Evolutionary conservation across 2,888 invertebrate genomes (phyloP), one percentile per base, ranked within the genome.

Genomic region (Pteria penguin): DNA sequence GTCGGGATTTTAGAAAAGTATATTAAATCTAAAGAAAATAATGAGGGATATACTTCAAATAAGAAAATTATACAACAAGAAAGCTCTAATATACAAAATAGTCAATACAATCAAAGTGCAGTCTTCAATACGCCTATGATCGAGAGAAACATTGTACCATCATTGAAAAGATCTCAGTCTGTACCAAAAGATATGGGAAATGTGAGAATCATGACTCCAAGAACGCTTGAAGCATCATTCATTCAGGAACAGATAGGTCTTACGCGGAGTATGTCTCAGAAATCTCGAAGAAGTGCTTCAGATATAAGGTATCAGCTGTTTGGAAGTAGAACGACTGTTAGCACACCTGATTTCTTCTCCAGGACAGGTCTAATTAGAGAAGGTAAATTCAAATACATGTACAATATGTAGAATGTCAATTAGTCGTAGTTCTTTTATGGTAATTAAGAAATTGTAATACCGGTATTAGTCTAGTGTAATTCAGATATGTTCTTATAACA

Each of bases 341-440:
- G 79, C 61, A 87, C 88, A 29, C 84, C 86, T 8, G 89, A 88
- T 52, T 89, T 83, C 78, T 89, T 89, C 75, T 76, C 76, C 66
- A 74, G 65, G 55, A 73, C 79, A 62, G 81, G 80, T 61, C 57
- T 80, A 22, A 27, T 71, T 11, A 68, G 68, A 63, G 62, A 80
- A 75, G 86, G 86, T 85, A 76, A 62, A 71, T 72, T n/a, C n/a
- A n/a, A n/a, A n/a, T n/a, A n/a, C n/a, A n/a, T n/a, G n/a, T n/a
- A n/a, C n/a, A n/a, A n/a, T n/a, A n/a, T n/a, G n/a, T n/a, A n/a
- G n/a, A n/a, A n/a, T n/a, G n/a, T n/a, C n/a, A n/a, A n/a, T n/a
- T n/a, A n/a, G n/a, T n/a, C n/a, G n/a, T n/a, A n/a, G n/a, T n/a
- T n/a, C n/a, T n/a, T n/a, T n/a, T n/a, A n/a, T n/a, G n/a, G n/a